Conservation (phyloP, 2,113 vertebrate genomes). For the Aphyosemion australe region DNA sequence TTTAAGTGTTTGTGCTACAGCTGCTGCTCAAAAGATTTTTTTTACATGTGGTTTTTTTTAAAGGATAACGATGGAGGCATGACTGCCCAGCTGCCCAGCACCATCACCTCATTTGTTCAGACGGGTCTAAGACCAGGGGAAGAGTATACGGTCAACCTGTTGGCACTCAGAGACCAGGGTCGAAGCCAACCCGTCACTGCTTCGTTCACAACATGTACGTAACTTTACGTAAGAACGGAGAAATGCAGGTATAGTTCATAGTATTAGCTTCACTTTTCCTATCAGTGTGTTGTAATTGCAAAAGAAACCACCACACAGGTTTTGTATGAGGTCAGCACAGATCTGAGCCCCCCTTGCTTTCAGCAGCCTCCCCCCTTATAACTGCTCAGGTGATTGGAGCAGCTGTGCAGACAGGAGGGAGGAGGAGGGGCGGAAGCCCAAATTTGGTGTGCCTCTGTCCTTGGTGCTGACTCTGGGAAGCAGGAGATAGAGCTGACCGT, state of each 20-base stretch:
- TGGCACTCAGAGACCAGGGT: conserved; percentile 92
- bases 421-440: too few species aligned
- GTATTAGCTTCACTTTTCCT: neutral
- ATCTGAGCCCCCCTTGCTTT: too few species aligned
- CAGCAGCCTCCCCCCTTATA: too few species aligned
- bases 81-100: conserved; percentile 94
- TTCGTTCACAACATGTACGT: conserved; percentile 89
- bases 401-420: too few species aligned
- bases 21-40: neutral
- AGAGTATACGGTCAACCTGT: conserved; percentile 92
- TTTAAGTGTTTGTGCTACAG: neutral
- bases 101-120: conserved; percentile 93
- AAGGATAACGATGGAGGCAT: conserved; percentile 96
- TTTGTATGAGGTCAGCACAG: too few species aligned
- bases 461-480: too few species aligned
- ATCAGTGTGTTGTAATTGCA: neutral
- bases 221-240: neutral
- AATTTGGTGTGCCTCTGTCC: too few species aligned
- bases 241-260: neutral
- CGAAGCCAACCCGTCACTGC: conserved; percentile 88
- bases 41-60: conserved; percentile 9
- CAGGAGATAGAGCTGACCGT: too few species aligned
- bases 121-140: conserved; percentile 93
- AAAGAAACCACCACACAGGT: too few species aligned
- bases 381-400: too few species aligned